phyloP scores from a whole-genome alignment of 2,797 vertebrate genomes.

The Hyperoplus lanceolatus region DNA sequence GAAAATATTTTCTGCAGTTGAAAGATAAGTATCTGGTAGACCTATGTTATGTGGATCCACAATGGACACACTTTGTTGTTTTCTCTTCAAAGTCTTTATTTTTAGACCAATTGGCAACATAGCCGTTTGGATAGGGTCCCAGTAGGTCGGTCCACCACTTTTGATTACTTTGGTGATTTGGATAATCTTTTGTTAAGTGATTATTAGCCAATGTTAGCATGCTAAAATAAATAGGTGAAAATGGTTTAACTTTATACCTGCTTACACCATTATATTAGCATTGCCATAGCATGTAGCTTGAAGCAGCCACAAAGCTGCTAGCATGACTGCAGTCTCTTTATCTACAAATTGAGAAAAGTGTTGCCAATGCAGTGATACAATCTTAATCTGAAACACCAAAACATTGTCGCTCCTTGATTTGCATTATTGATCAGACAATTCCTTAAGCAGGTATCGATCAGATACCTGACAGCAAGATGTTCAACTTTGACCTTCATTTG shows the following conservation, averaged over 20 bases:
- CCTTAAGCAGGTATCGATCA: background rate
- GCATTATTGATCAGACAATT: background rate
- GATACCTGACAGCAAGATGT: background rate
- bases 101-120: background rate
- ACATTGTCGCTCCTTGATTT: background rate
- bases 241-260: background rate
- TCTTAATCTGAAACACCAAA: background rate
- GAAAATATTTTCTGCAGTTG: slow-evolving; percentile 21
- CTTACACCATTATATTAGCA: background rate
- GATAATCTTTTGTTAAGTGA: background rate
- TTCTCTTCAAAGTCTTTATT: background rate
- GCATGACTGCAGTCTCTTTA: background rate
- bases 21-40: background rate
- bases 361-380: background rate
- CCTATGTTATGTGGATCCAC: background rate
- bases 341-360: background rate
- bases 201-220: background rate
- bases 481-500: slow-evolving; percentile 8
- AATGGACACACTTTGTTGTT: background rate
- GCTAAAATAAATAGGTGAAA: background rate
- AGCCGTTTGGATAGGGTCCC: no score
- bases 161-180: background rate
- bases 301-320: background rate
- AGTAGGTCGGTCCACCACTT: no score
- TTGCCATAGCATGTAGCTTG: background rate